phyloP scores from a whole-genome alignment of 2,888 invertebrate genomes.

The Coenonympha glycerion region DNA sequence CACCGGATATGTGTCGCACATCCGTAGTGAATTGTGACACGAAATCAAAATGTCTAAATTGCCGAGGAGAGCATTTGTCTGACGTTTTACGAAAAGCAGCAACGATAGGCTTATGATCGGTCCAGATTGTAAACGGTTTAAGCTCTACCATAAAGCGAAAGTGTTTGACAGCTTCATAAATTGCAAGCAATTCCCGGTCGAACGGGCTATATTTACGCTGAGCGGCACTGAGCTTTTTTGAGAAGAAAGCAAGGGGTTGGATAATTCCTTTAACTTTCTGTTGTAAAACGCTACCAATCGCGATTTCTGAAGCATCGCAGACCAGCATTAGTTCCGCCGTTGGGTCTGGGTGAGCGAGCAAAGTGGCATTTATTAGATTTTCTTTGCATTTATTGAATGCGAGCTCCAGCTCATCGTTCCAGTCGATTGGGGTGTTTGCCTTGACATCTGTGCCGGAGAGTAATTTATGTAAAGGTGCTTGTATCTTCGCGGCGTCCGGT shows the following conservation, averaged over 20 bases:
- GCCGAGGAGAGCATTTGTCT: constrained; percentile 6
- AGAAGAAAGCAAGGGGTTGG: constrained; percentile 23
- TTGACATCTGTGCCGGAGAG: not conserved
- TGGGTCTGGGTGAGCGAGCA: constrained; percentile 32
- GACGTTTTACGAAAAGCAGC: constrained; percentile 20
- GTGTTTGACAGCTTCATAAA: constrained; percentile 11
- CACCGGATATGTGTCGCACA: constrained; percentile 37
- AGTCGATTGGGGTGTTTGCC: not conserved
- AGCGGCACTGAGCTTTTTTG: constrained; percentile 27
- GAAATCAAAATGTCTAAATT: constrained; percentile 35
- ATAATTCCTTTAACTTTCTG: constrained; percentile 32
- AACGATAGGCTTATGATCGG: constrained; percentile 23
- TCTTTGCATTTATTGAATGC: constrained; percentile 31
- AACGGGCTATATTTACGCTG: constrained; percentile 38
- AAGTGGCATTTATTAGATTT: constrained; percentile 28
- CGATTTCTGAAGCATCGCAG: constrained; percentile 40
- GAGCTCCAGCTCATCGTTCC: constrained; percentile 8
- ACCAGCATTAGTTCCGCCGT: constrained; percentile 32
- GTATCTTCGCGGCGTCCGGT: constrained; percentile 34
- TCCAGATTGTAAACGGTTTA: constrained; percentile 13
- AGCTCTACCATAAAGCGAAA: constrained; percentile 21
- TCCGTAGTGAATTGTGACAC: constrained; percentile 42
- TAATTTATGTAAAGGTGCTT: constrained; percentile 27
- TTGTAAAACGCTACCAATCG: constrained; percentile 43
- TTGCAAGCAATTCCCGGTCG: constrained; percentile 17